Base-by-base conservation (phyloP, 2,113 vertebrate species). In the Nestor notabilis region DNA sequence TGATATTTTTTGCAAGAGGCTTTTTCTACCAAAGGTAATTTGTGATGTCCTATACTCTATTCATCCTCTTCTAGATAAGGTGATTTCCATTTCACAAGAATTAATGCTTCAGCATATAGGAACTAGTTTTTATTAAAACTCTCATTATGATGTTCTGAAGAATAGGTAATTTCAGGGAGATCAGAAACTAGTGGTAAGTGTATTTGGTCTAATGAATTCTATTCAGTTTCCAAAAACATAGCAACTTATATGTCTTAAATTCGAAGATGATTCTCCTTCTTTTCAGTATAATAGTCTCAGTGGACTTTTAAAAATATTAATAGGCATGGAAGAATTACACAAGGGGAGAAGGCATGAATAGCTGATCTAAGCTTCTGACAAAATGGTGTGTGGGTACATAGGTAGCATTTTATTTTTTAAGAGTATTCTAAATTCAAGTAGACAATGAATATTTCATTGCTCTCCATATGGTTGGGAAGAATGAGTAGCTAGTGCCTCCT, bases 11-110 rank as follows among this genome's bases (percentile, higher is more conserved):
- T 88, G 41, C 35, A 90, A 74, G 46, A 86, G 43, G 16, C 20
- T 66, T 93, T 93, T 95, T 86, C 55, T 92, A 21, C 55, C 33
- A n/a, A 50, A 83, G 43, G 17, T 81, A 77, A 69, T 88, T 93
- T 1, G 1, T 83, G 13, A n/a, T 66, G 20, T 80, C 46, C n/a
- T 89, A 31, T 33, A 14, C 29, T 21, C 23, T 77, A 23, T 78
- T 93, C 35, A 79, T 93, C 23, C 24, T 50, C 75, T 70, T 91
- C 83, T 63, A 87, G 58, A 55, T 83, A 86, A 94, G 74, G 37
- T 61, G 61, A 94, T 95, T 94, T 86, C 82, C 55, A 88, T 96
- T 95, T 93, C 46, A 78, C 29, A 86, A 80, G 63, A 86, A 63
- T 88, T 74, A 94, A 86, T 93, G 33, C 29, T 79, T 86, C 50